Evolutionary conservation across 2,113 vertebrate species (phyloP).

Genomic region (Sarotherodon lohbergeri): DNA sequence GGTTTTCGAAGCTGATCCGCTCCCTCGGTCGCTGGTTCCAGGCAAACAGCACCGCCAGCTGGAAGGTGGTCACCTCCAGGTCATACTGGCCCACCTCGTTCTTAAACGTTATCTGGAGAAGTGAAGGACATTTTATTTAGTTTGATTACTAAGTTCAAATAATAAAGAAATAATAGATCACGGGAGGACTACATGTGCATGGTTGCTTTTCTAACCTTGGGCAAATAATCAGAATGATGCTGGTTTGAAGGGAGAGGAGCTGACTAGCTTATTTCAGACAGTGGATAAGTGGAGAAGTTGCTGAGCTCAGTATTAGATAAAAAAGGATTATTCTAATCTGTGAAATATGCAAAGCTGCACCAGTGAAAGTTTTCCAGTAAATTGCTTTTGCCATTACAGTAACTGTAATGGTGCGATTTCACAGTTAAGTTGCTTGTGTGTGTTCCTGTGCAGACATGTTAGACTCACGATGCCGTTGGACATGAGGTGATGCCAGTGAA

Average conservation of each 20-base stretch:
- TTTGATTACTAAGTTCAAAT: not conserved
- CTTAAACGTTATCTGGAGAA: constrained; percentile 92
- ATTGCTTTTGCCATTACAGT: not conserved
- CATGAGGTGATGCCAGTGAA: constrained; percentile 99
- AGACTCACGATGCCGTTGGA: constrained; percentile 97
- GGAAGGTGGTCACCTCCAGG: constrained; percentile 97
- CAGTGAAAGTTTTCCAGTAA: not conserved
- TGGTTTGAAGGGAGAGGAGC: not conserved
- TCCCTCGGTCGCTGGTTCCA: constrained; percentile 99
- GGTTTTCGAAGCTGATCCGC: constrained; percentile 98
- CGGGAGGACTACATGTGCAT: accelerated
- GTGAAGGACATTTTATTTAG: not conserved
- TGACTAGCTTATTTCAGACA: not conserved
- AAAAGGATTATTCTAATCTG: not conserved
- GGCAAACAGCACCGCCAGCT: constrained; percentile 94
- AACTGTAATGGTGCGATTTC: not conserved
- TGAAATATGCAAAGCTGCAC: not conserved
- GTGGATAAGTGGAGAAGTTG: not conserved
- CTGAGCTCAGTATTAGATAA: not conserved
- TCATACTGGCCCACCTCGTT: constrained; percentile 98
- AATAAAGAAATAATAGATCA: not conserved
- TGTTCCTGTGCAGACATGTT: not conserved
- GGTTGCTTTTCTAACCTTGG: not conserved
- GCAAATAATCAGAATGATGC: accelerated
- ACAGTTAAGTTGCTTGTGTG: not conserved